These are phyloP conservation scores for Falco biarmicus DNA, from an alignment of 2,797 vertebrate species.

Conservation along the genomic window DNA sequence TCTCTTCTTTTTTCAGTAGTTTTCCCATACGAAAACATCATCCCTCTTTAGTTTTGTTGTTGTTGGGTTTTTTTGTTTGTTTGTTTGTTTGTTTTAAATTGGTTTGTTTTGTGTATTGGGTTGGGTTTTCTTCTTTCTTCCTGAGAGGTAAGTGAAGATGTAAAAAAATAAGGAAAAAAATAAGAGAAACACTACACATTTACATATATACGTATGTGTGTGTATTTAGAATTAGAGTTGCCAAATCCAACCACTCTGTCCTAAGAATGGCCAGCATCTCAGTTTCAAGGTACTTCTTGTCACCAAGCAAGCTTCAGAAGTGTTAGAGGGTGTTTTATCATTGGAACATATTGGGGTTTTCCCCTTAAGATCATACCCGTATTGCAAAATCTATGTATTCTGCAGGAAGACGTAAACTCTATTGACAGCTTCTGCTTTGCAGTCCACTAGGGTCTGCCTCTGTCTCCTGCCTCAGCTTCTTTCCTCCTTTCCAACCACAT, in stretches of 20 bases:
- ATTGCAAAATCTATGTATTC: neutral
- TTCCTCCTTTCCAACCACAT: neutral
- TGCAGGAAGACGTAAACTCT: neutral
- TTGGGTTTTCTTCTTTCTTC: neutral
- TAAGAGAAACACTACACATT: neutral
- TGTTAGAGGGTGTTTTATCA: neutral
- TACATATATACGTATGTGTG: fast-evolving
- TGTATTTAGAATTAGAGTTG: neutral
- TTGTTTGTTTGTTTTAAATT: neutral
- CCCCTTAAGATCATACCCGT: neutral
- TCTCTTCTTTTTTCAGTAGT: fast-evolving
- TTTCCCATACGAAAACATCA: neutral
- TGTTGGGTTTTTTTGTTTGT: neutral
- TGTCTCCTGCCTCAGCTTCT: neutral
- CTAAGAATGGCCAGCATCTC: neutral
- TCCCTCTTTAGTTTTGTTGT: neutral
- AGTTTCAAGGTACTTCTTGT: neutral
- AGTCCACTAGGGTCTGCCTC: neutral
- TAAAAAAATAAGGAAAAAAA: neutral
- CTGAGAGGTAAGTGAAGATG: neutral
- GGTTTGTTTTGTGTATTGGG: neutral
- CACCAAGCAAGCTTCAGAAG: neutral
- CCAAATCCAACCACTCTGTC: neutral
- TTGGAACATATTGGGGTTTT: neutral
- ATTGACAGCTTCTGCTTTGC: neutral